Conservation (phyloP, 2,888 invertebrate species). For the Microplitis deprimator region DNA sequence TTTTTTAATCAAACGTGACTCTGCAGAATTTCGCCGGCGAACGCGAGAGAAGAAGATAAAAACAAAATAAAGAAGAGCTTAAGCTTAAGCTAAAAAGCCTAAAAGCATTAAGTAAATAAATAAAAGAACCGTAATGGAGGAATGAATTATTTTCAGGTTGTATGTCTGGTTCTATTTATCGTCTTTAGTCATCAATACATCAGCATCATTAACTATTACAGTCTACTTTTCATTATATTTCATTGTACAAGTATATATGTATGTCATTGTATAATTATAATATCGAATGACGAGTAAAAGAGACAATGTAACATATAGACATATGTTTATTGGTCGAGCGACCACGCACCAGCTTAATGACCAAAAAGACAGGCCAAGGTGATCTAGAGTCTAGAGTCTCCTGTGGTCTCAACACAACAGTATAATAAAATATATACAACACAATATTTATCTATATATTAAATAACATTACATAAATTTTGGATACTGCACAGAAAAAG, state of each 20-base stretch:
- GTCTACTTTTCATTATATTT: too few relatives aligned
- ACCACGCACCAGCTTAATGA: slow-evolving; percentile 38
- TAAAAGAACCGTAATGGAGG: not conserved
- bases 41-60: not conserved
- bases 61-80: not conserved
- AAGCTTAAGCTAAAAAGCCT: not conserved
- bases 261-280: slow-evolving; percentile 4
- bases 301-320: not conserved
- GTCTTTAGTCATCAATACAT: slow-evolving; percentile 7
- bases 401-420: not conserved
- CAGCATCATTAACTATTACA: not conserved
- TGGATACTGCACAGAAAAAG: not conserved
- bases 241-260: slow-evolving; percentile 10
- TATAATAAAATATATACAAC: not conserved
- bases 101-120: slow-evolving; percentile 2
- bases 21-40: not conserved
- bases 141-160: not conserved
- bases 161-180: not conserved
- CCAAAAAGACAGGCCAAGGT: slow-evolving; percentile 40
- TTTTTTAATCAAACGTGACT: not conserved
- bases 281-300: not conserved
- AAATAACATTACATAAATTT: not conserved
- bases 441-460: not conserved
- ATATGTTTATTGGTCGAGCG: slow-evolving; percentile 4
- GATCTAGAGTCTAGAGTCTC: slow-evolving; percentile 30